These are phyloP conservation scores for Colistium nudipinnis DNA, from an alignment of 2,113 vertebrate species.

Conservation along the genomic window DNA sequence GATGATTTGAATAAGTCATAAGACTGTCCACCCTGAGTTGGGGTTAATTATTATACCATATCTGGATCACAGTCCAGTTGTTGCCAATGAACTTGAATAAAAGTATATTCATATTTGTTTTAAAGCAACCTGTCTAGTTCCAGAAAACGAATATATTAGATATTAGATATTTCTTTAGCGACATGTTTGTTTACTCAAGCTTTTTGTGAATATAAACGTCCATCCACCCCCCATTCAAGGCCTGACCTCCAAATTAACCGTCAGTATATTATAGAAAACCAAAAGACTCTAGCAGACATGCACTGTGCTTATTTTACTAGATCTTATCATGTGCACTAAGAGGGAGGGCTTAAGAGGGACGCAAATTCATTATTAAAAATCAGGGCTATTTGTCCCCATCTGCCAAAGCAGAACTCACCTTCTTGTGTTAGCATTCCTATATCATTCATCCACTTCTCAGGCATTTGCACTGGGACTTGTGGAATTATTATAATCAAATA, in stretches of 20 bases:
- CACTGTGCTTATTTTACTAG: conserved; percentile 19
- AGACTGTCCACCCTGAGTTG: too few species aligned
- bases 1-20: too few species aligned
- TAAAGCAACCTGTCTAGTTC: too few species aligned
- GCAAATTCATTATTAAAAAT: conserved; percentile 9
- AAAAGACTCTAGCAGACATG: conserved; percentile 20
- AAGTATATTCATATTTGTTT: too few species aligned
- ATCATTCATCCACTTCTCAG: conserved; percentile 41
- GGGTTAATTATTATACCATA: too few species aligned
- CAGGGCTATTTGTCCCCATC: background rate
- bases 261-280: conserved; percentile 1
- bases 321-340: conserved; percentile 22
- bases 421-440: conserved; percentile 41
- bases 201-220: background rate
- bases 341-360: conserved; percentile 3
- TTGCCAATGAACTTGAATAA: too few species aligned
- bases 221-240: background rate
- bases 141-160: too few species aligned
- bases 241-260: background rate
- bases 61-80: too few species aligned
- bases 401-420: conserved; percentile 42
- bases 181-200: background rate
- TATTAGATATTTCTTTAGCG: too few species aligned
- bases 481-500: too few species aligned
- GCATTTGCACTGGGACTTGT: too few species aligned